Conservation (phyloP, 2,113 vertebrate genomes). For the Trichomycterus rosablanca region DNA sequence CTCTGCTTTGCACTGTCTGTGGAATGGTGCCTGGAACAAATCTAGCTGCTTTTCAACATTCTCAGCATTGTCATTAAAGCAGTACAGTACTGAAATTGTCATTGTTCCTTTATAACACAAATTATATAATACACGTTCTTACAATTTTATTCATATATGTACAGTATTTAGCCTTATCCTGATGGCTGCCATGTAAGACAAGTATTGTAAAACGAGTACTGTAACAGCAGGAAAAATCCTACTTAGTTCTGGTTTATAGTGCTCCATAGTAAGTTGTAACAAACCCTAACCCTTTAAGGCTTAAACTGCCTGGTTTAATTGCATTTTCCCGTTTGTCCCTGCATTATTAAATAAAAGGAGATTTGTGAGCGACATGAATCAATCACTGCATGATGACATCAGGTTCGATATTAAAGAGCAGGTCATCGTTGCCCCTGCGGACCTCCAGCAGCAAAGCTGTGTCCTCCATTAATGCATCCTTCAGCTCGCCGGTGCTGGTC, state of each 20-base stretch:
- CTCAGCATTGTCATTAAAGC: slow-evolving; percentile 34
- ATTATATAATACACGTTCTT: slow-evolving; percentile 8
- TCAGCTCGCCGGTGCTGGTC: slow-evolving; percentile 77
- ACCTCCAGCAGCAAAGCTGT: slow-evolving; percentile 85
- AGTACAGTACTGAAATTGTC: slow-evolving; percentile 30
- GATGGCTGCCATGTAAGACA: neutral
- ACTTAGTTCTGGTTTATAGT: neutral
- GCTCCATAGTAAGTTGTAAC: neutral
- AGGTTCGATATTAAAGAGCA: slow-evolving; percentile 88
- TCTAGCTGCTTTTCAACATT: slow-evolving; percentile 28
- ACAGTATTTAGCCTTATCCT: slow-evolving; percentile 1
- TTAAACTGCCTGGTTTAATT: too few species aligned
- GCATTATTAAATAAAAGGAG: too few species aligned
- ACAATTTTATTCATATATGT: slow-evolving; percentile 2
- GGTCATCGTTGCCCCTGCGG: slow-evolving; percentile 84
- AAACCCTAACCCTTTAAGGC: too few species aligned
- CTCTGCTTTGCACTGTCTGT: neutral
- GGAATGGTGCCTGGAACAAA: slow-evolving; percentile 9
- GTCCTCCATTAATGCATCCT: slow-evolving; percentile 83
- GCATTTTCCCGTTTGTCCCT: neutral
- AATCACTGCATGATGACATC: slow-evolving; percentile 81
- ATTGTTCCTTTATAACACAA: too few species aligned
- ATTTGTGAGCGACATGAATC: neutral
- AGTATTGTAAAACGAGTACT: neutral
- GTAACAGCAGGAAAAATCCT: neutral